A percentile compares a stretch with the other conserved stretches of the same genome.
phyloP scores from a whole-genome alignment of 2,888 invertebrate genomes.

The Cataglyphis albicans region DNA sequence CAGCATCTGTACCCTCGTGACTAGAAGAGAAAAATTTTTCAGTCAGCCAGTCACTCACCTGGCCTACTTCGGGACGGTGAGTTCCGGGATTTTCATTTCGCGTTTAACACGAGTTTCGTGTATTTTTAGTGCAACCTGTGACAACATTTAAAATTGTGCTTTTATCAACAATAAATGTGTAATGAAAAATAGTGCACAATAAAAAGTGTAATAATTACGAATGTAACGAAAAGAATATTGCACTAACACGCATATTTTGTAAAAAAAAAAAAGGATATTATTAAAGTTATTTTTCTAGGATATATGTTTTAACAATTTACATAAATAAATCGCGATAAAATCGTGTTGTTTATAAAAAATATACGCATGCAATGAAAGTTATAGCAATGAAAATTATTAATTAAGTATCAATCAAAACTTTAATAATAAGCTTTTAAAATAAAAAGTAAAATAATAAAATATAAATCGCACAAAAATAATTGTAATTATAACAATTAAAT shows the following conservation, averaged over 20 bases:
- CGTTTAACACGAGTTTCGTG: conserved; percentile 10
- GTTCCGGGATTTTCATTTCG: conserved; percentile 72
- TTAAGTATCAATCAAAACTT: not conserved
- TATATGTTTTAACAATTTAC: not conserved
- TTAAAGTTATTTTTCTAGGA: not conserved
- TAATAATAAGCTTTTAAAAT: not conserved
- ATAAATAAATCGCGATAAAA: not conserved
- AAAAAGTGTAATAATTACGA: too few species aligned
- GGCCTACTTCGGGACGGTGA: conserved; percentile 82
- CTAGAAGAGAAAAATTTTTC: conserved; percentile 83
- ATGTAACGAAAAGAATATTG: not conserved
- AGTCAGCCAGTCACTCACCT: conserved; percentile 85
- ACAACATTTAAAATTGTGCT: not conserved
- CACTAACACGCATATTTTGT: not conserved
- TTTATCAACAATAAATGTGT: not conserved
- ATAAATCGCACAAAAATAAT: not conserved
- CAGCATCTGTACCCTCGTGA: conserved; percentile 84
- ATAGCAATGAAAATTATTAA: not conserved
- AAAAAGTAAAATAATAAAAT: not conserved
- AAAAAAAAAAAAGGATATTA: not conserved
- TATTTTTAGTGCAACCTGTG: not conserved
- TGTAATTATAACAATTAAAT: not conserved
- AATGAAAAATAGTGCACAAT: not conserved
- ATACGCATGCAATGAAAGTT: not conserved
- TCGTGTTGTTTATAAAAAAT: not conserved